Conservation (phyloP, 2,888 invertebrate genomes). For the Geotrupes spiniger region DNA sequence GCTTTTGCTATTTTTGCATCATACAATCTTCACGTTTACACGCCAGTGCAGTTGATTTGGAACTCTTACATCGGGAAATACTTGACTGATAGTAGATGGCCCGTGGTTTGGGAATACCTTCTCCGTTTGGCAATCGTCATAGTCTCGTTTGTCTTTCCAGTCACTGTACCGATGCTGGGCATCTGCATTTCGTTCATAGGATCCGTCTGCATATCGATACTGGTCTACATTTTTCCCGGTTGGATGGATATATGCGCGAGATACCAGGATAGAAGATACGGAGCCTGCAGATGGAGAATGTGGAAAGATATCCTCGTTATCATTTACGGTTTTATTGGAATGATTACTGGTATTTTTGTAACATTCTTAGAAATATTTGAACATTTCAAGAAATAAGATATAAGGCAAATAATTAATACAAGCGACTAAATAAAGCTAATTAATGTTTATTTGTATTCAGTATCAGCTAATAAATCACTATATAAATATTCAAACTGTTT, state of each 20-base stretch:
- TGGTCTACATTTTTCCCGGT: conserved; percentile 9
- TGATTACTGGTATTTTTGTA: conserved; percentile 7
- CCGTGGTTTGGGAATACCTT: conserved; percentile 10
- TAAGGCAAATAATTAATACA: too few relatives aligned
- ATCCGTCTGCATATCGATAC: conserved; percentile 7
- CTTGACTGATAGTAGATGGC: neutral
- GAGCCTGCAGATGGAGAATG: neutral
- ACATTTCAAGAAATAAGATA: too few relatives aligned
- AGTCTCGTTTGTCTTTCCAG: conserved; percentile 7
- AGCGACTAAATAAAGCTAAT: too few relatives aligned
- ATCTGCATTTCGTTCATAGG: conserved; percentile 9
- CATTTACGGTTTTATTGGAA: conserved; percentile 6
- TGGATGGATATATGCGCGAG: conserved; percentile 10
- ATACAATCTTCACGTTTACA: conserved; percentile 7
- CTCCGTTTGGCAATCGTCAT: conserved; percentile 7
- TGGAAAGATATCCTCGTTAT: conserved; percentile 8
- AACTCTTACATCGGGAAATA: conserved; percentile 1
- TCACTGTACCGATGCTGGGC: conserved; percentile 9
- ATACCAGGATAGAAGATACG: conserved; percentile 4
- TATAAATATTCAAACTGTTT: too few relatives aligned
- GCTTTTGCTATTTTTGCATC: conserved; percentile 11
- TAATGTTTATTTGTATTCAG: too few relatives aligned
- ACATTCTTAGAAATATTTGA: too few relatives aligned
- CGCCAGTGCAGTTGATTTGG: conserved; percentile 9
- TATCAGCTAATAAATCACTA: too few relatives aligned